phyloP scores from a whole-genome alignment of 2,888 invertebrate genomes.

The Eilema sororculum region DNA sequence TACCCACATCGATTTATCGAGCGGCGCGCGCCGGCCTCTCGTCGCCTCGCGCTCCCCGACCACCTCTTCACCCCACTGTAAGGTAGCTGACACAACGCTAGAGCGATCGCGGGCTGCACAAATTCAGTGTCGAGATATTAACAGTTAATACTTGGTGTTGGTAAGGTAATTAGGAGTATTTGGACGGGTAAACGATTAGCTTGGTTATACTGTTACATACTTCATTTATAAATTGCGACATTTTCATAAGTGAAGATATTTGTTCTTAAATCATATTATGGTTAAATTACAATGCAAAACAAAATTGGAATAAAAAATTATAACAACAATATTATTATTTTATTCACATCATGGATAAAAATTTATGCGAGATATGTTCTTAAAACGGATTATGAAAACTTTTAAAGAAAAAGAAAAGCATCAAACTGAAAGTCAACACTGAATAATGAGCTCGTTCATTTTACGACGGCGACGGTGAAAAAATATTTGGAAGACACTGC shows the following conservation, averaged over 20 bases:
- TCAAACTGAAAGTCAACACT: conserved; percentile 61
- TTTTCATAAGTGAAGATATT: background rate
- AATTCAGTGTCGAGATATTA: background rate
- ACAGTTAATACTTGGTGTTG: background rate
- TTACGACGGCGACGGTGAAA: conserved; percentile 41
- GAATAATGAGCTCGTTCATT: conserved; percentile 60
- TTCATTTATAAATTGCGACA: background rate
- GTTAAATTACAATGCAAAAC: background rate
- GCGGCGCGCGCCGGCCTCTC: conserved; percentile 82
- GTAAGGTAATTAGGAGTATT: background rate
- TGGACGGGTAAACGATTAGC: background rate
- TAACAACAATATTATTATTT: conserved; percentile 24
- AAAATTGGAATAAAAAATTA: background rate
- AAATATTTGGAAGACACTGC: conserved; percentile 48
- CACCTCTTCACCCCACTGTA: conserved; percentile 63
- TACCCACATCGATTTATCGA: conserved; percentile 85
- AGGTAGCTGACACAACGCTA: conserved; percentile 51
- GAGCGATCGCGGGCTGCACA: conserved; percentile 34
- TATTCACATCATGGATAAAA: conserved; percentile 27
- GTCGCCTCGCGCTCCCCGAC: conserved; percentile 61
- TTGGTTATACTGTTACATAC: background rate
- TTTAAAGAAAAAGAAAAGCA: conserved; percentile 53
- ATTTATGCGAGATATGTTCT: conserved; percentile 45
- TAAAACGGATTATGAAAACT: conserved; percentile 58
- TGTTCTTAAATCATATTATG: background rate